These are phyloP conservation scores for Butorides virescens DNA, from an alignment of 2,113 vertebrate genomes.

Conservation along the genomic window DNA sequence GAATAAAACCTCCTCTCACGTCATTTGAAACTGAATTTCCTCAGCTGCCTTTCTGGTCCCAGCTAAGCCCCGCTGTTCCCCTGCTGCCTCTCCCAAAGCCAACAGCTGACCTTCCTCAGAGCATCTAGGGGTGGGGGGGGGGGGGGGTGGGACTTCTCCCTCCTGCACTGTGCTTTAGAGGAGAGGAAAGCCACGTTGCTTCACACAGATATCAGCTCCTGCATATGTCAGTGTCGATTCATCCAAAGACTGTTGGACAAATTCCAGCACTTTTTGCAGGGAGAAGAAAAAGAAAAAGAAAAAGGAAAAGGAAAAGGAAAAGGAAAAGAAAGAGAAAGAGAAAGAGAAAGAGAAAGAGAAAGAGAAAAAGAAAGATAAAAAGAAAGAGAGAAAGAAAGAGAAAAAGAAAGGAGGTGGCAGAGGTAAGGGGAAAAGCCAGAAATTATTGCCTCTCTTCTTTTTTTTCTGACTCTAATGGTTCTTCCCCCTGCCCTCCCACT, in stretches of 20 bases:
- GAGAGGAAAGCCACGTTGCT: background rate
- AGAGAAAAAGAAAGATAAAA: background rate
- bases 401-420: background rate
- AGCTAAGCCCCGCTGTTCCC: background rate
- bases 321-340: background rate
- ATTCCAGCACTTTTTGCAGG: background rate
- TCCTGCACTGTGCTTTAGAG: background rate
- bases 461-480: accelerated
- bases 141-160: background rate
- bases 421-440: background rate
- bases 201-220: background rate
- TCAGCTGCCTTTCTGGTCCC: background rate
- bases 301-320: background rate
- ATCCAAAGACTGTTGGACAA: background rate
- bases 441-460: background rate
- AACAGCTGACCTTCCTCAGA: background rate
- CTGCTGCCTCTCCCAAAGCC: background rate
- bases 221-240: background rate
- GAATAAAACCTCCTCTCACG: background rate
- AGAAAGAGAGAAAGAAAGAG: no score
- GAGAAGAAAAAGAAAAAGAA: no score
- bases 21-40: background rate
- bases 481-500: background rate
- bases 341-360: background rate
- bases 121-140: background rate